Evolutionary conservation across 2,797 vertebrate species (phyloP).

Genomic region (Siniperca scherzeri): DNA sequence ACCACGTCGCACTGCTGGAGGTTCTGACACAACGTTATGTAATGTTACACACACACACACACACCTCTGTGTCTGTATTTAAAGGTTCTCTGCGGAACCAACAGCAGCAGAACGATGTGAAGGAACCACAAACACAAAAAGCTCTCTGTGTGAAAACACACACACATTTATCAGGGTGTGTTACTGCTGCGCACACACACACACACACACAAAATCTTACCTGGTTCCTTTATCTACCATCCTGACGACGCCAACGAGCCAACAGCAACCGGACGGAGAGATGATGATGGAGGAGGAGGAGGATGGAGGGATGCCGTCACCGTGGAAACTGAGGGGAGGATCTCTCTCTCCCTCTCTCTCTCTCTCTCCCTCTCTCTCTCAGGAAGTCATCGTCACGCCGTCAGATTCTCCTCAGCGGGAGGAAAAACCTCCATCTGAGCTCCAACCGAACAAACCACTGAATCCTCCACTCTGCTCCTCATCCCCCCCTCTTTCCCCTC

Average conservation of each 20-base stretch:
- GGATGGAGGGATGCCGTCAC: constrained; percentile 72
- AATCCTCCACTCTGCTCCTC: constrained; percentile 10
- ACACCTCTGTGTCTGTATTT: background rate
- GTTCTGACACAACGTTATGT: constrained; percentile 51
- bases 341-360: constrained; percentile 16
- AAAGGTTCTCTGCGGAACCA: constrained; percentile 8
- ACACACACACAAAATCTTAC: constrained; percentile 44
- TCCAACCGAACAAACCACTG: constrained; percentile 23
- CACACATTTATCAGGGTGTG: background rate
- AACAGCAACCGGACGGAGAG: constrained; percentile 54
- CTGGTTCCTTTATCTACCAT: constrained; percentile 83
- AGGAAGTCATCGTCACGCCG: constrained; percentile 64
- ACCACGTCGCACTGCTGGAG: constrained; percentile 29
- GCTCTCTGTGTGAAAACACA: background rate
- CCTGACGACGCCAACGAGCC: constrained; percentile 52
- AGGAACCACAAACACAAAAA: constrained; percentile 8
- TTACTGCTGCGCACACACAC: background rate
- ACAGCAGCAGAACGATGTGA: constrained; percentile 15
- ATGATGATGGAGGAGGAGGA: constrained; percentile 45
- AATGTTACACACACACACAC: constrained; percentile 35
- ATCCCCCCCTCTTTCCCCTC: background rate
- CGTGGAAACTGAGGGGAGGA: constrained; percentile 74
- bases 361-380: constrained; percentile 38
- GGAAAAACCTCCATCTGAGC: constrained; percentile 59
- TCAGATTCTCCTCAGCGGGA: constrained; percentile 61